Conservation (phyloP, 2,113 vertebrate species). For the Cranoglanis bouderius region DNA sequence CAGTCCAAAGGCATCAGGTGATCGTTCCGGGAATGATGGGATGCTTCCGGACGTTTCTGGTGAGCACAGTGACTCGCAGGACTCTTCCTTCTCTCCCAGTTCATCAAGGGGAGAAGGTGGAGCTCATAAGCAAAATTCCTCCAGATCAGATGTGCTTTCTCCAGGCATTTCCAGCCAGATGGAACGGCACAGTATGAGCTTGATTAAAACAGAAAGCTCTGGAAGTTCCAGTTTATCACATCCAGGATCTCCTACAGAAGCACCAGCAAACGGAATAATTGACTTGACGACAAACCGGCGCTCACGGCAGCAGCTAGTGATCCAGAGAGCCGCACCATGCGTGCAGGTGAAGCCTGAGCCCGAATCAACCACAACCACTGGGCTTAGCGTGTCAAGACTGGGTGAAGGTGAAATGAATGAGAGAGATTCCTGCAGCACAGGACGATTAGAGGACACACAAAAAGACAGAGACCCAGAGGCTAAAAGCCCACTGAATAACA, state of each 20-base stretch:
- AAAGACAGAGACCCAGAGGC: conserved; percentile 77
- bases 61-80: conserved; percentile 78
- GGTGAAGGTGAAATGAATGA: conserved; percentile 62
- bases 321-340: conserved; percentile 83
- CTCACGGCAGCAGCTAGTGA: conserved; percentile 88
- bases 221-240: conserved; percentile 71
- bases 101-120: conserved; percentile 66
- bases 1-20: conserved; percentile 84
- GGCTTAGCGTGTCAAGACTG: conserved; percentile 17
- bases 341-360: conserved; percentile 87
- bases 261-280: conserved; percentile 89
- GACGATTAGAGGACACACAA: conserved; percentile 61
- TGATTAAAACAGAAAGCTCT: conserved; percentile 83
- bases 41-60: conserved; percentile 81
- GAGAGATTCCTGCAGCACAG: conserved; percentile 56
- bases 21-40: conserved; percentile 83
- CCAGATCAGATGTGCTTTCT: conserved; percentile 77
- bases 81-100: conserved; percentile 76
- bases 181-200: conserved; percentile 78
- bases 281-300: conserved; percentile 91
- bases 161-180: conserved; percentile 80
- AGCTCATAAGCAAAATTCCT: conserved; percentile 81
- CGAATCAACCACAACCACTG: conserved; percentile 68
- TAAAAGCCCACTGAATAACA: conserved; percentile 77
- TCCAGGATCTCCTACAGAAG: conserved; percentile 73